Evolutionary conservation across 2,888 invertebrate genomes (phyloP).

Genomic region (Elaeidobius kamerunicus): DNA sequence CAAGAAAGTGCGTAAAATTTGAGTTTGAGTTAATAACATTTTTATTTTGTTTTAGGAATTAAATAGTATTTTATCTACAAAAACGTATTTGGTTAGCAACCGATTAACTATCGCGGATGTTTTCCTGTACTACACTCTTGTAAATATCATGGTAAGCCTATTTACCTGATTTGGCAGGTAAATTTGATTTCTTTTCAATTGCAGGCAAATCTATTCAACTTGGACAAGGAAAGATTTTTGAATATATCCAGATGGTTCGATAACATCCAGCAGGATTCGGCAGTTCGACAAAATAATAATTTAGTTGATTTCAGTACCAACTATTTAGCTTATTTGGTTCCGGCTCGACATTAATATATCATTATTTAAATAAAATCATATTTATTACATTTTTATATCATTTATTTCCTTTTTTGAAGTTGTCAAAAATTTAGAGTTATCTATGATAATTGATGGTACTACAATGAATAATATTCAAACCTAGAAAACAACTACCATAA

Average conservation of each 20-base stretch:
- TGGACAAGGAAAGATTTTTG: conserved; percentile 66
- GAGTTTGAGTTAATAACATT: too few species aligned
- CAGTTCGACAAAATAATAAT: conserved; percentile 55
- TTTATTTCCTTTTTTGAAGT: too few species aligned
- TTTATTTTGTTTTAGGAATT: conserved; percentile 52
- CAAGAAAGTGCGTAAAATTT: too few species aligned
- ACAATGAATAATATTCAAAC: too few species aligned
- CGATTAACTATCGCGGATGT: conserved; percentile 65
- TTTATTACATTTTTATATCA: too few species aligned
- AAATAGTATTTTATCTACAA: conserved; percentile 52
- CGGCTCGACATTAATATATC: conserved; percentile 38
- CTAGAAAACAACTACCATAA: too few species aligned
- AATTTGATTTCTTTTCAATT: conserved; percentile 40
- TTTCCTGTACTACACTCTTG: conserved; percentile 64
- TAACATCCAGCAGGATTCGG: conserved; percentile 68
- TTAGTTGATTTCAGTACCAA: conserved; percentile 51
- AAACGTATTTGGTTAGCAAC: conserved; percentile 59
- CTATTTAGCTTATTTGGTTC: conserved; percentile 42
- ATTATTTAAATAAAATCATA: neutral
- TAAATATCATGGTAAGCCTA: conserved; percentile 62
- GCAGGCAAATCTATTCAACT: conserved; percentile 60
- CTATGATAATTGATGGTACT: too few species aligned
- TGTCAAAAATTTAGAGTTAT: too few species aligned
- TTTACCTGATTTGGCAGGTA: neutral
- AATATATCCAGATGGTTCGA: conserved; percentile 76